Base-by-base conservation (phyloP, 2,113 vertebrate species). In the Archocentrus centrarchus region DNA sequence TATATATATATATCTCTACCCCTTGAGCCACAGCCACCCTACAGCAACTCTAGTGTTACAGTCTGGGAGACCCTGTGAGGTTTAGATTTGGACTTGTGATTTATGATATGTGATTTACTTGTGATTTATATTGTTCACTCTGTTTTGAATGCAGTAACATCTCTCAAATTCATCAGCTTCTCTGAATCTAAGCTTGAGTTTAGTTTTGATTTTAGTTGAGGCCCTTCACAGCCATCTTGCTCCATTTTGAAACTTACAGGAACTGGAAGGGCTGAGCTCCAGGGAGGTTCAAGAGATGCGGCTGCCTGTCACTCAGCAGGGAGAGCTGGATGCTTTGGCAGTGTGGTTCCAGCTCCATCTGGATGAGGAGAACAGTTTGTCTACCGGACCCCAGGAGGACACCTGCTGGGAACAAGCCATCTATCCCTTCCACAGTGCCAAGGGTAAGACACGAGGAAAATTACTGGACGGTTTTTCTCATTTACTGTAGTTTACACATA, bases 361-460 rank as follows among this genome's bases (percentile, higher is more conserved):
- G 63, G 98, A 99, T 78, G 96, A 97, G 22, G 97, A 99, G 60
- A 96, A 96, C 77, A 92, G 94, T 90, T 90, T 99, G 1, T 99
- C 97, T 27, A 99, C 98, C 2, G 97, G 96, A 87, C 98, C 98
- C 3, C 95, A 95, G 80, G 98, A 98, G 88, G 97, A 99, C 86
- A 98, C 97, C 0, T 99, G 98, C 89, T 99, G 98, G 98, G 98
- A 99, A 66, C 98, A 99, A 92, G 98, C 98, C 84, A 96, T 99
- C 82, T 99, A 98, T 89, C 98, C 98, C 0, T 93, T 97, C n/a
- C 96, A 98, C 87, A 95, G 90, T 59, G 90, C 95, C 39, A 84
- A 90, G 6, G 96, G 98, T 99, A 94, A 1, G 95, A 90, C 4
- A 39, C n/a, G 41, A 68, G n/a, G 1, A 22, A 11, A 73, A 5